phyloP scores from a whole-genome alignment of 2,888 invertebrate genomes.

The Cenopis cana region DNA sequence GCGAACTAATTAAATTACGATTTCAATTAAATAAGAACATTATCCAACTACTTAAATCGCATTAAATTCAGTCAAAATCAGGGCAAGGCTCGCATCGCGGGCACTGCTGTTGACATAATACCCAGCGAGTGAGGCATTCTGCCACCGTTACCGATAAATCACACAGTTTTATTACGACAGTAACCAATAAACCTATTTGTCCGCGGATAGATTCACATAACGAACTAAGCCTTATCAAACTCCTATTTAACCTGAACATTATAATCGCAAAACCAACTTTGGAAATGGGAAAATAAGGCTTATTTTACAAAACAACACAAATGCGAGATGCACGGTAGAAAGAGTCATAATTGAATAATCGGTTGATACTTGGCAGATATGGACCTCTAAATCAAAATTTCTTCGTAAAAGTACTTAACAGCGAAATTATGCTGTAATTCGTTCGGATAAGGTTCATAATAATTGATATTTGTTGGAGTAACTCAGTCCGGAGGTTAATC shows the following conservation, averaged over 20 bases:
- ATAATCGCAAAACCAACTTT: not conserved
- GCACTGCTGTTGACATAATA: slow-evolving; percentile 54
- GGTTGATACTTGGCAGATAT: slow-evolving; percentile 73
- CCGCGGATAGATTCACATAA: slow-evolving; percentile 72
- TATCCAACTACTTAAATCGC: slow-evolving; percentile 25
- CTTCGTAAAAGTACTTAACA: slow-evolving; percentile 57
- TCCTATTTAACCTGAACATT: not conserved
- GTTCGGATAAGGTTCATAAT: slow-evolving; percentile 48
- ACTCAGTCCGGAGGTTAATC: slow-evolving; percentile 57
- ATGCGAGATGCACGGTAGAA: not conserved
- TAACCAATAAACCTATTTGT: slow-evolving; percentile 82
- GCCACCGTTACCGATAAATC: slow-evolving; percentile 69
- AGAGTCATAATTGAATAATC: slow-evolving; percentile 54
- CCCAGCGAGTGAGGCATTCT: slow-evolving; percentile 56
- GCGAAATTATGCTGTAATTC: slow-evolving; percentile 51
- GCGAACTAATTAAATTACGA: slow-evolving; percentile 9
- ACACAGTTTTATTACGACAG: slow-evolving; percentile 72
- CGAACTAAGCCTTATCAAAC: not conserved
- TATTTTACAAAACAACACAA: not conserved
- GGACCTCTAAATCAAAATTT: slow-evolving; percentile 78
- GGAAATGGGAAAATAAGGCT: not conserved
- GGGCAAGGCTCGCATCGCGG: slow-evolving; percentile 20
- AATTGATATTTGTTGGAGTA: slow-evolving; percentile 47
- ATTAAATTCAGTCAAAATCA: slow-evolving; percentile 18
- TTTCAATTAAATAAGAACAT: slow-evolving; percentile 18